Percentiles rank a stretch among this genome's conserved stretches.
These are phyloP conservation scores for Hofmannophila pseudospretella DNA, from an alignment of 2,888 invertebrate species.

Conservation along the genomic window DNA sequence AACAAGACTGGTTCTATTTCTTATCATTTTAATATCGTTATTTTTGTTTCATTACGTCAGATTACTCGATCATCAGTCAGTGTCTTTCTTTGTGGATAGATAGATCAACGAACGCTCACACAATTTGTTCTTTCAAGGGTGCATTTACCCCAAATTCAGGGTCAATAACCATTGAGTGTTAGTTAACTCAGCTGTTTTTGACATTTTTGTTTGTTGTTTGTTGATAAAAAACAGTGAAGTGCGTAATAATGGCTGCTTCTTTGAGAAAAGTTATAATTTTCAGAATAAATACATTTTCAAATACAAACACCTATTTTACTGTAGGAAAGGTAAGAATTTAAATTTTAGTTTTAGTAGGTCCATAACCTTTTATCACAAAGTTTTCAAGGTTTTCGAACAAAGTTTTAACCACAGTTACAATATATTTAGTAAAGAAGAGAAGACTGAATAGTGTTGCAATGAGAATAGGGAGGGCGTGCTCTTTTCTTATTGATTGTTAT, in stretches of 20 bases:
- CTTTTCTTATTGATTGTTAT: too few species aligned
- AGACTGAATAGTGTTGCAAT: too few species aligned
- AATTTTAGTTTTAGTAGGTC: too few species aligned
- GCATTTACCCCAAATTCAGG: slow-evolving; percentile 3
- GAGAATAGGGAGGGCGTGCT: too few species aligned
- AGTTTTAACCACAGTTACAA: too few species aligned
- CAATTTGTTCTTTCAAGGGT: neutral
- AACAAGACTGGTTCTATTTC: slow-evolving; percentile 20
- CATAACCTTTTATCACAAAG: too few species aligned
- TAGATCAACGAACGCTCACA: too few species aligned
- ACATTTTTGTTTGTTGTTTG: slow-evolving; percentile 6
- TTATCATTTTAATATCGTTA: slow-evolving; percentile 33
- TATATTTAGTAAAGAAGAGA: too few species aligned
- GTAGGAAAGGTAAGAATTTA: slow-evolving; percentile 32
- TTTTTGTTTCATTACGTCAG: slow-evolving; percentile 12
- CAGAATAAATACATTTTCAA: slow-evolving; percentile 27
- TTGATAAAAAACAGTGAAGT: slow-evolving; percentile 3
- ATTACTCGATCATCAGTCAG: too few species aligned
- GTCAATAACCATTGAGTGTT: neutral
- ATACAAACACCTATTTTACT: slow-evolving; percentile 23
- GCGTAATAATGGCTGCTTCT: slow-evolving; percentile 26
- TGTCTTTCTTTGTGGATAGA: neutral
- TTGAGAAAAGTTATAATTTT: slow-evolving; percentile 29
- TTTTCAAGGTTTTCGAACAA: too few species aligned
- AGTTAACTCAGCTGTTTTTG: slow-evolving; percentile 16